Conservation (phyloP, 2,797 vertebrate genomes). For the Ara ararauna region DNA sequence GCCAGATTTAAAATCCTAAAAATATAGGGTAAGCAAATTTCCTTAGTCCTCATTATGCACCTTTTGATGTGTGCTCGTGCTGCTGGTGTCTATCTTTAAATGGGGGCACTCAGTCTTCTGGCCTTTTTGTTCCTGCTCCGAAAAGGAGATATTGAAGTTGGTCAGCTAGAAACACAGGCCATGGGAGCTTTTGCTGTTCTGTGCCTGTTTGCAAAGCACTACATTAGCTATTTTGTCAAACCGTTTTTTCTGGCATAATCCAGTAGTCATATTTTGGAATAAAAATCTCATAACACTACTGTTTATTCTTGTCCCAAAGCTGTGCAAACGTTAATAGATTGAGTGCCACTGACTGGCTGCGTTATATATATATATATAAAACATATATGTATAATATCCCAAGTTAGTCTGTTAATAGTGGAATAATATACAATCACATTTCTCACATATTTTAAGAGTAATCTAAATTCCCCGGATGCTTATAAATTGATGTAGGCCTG, state of each 20-base stretch:
- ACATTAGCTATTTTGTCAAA: neutral
- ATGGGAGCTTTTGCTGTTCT: neutral
- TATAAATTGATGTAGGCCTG: neutral
- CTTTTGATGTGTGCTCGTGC: neutral
- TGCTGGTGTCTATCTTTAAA: neutral
- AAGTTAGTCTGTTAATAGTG: neutral
- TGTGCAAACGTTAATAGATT: neutral
- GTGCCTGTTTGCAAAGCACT: neutral
- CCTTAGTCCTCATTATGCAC: neutral
- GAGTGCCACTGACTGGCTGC: neutral
- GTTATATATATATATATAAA: neutral
- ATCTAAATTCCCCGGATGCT: conserved; percentile 21
- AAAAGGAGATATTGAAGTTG: neutral
- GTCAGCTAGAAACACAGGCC: neutral
- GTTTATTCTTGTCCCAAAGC: neutral
- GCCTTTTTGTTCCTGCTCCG: neutral
- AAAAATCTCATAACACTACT: neutral
- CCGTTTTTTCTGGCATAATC: neutral
- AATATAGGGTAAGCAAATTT: conserved; percentile 55
- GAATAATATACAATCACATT: conserved; percentile 35
- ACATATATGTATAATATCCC: neutral
- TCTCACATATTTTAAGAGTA: conserved; percentile 44
- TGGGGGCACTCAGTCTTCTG: neutral
- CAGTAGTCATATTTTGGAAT: neutral
- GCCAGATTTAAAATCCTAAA: conserved; percentile 57